Evolutionary conservation across 2,888 invertebrate genomes (phyloP).

Genomic region (Agapetus fuscipes): DNA sequence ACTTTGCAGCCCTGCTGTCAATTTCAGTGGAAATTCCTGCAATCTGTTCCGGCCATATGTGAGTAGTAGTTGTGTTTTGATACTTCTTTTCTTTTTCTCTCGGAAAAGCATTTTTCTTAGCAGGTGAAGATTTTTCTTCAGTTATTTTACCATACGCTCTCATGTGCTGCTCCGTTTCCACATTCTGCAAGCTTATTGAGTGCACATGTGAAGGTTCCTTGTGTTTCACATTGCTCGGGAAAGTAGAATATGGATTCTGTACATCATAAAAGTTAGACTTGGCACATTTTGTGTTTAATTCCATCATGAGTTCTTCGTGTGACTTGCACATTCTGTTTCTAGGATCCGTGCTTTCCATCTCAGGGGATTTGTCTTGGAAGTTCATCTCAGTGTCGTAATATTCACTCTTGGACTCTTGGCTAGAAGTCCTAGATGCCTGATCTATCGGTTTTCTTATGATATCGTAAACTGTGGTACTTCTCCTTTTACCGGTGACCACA

Average conservation of each 20-base stretch:
- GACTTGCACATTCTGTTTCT: constrained; percentile 48
- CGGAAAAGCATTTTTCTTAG: constrained; percentile 26
- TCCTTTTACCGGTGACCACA: constrained; percentile 32
- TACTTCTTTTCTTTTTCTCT: constrained; percentile 16
- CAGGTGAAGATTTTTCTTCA: constrained; percentile 41
- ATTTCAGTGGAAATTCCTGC: constrained; percentile 44
- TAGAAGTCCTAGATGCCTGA: constrained; percentile 51
- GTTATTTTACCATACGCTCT: constrained; percentile 44
- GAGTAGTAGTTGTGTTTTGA: constrained; percentile 30
- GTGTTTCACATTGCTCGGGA: constrained; percentile 49
- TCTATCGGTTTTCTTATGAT: constrained; percentile 35
- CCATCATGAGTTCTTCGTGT: constrained; percentile 50
- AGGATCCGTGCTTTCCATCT: constrained; percentile 33
- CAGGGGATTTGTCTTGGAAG: constrained; percentile 27
- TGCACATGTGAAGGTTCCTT: constrained; percentile 53
- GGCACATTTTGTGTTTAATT: constrained; percentile 31
- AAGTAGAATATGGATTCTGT: constrained; percentile 52
- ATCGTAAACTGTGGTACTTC: constrained; percentile 35
- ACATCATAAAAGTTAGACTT: constrained; percentile 44
- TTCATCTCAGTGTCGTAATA: constrained; percentile 48
- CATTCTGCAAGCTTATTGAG: constrained; percentile 60
- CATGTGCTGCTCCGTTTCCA: constrained; percentile 54
- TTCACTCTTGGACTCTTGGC: constrained; percentile 57
- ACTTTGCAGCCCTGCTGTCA: constrained; percentile 36
- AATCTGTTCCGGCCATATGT: constrained; percentile 49